Percentiles rank a stretch among this genome's conserved stretches.
phyloP scores from a whole-genome alignment of 1,140 invertebrate species.

The Nixonia krombeini region DNA sequence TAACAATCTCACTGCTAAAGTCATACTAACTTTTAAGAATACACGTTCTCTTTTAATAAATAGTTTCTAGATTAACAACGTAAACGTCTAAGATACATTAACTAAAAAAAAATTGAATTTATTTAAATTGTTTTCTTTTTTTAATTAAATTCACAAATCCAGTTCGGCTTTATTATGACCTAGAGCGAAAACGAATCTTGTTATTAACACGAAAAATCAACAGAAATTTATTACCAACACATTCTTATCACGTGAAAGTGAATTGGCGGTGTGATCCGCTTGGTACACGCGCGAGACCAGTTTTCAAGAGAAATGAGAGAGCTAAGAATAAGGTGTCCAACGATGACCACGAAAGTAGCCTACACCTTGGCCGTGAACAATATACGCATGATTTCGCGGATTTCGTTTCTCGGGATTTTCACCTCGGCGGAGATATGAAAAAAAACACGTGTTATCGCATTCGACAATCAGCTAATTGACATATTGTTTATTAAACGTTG shows the following conservation, averaged over 20 bases:
- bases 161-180: too few relatives aligned
- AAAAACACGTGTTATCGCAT: background rate
- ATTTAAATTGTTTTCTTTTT: too few relatives aligned
- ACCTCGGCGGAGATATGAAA: too few relatives aligned
- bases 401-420: background rate
- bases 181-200: too few relatives aligned
- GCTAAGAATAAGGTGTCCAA: constrained; percentile 9
- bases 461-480: background rate
- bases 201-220: background rate
- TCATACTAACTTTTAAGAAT: too few relatives aligned
- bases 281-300: constrained; percentile 8
- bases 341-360: constrained; percentile 15
- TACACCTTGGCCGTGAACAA: constrained; percentile 40
- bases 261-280: constrained; percentile 17
- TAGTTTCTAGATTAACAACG: too few relatives aligned
- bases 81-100: too few relatives aligned
- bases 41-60: too few relatives aligned
- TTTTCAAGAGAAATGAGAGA: constrained; percentile 8
- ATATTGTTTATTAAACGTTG: background rate
- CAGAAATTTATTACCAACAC: background rate
- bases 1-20: too few relatives aligned
- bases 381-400: constrained; percentile 8
- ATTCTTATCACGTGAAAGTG: constrained; percentile 41
- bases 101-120: too few relatives aligned
- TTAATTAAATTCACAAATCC: too few relatives aligned